A percentile compares a stretch with the other conserved stretches of the same genome.
These are phyloP conservation scores for Sthenelais limicola DNA, from an alignment of 2,888 invertebrate species.

Conservation along the genomic window DNA sequence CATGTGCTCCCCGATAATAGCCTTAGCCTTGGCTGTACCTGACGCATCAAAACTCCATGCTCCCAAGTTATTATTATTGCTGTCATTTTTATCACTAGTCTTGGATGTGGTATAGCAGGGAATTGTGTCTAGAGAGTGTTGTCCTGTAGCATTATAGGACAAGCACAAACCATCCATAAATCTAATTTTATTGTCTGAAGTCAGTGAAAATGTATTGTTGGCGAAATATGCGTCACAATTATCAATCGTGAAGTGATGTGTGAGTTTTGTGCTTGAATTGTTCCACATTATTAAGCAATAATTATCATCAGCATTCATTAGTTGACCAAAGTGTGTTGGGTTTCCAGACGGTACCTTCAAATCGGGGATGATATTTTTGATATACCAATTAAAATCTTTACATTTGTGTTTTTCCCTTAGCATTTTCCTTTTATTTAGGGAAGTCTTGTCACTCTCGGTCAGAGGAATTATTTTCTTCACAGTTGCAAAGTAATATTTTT, in stretches of 20 bases:
- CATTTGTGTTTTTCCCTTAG: conserved; percentile 38
- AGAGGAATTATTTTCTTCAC: background rate
- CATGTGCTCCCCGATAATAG: too few species aligned
- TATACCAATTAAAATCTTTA: conserved; percentile 48
- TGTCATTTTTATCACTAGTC: too few species aligned
- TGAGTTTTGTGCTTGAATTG: too few species aligned
- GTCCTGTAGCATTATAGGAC: background rate
- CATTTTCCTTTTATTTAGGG: conserved; percentile 9
- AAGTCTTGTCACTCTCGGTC: background rate
- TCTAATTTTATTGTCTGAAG: background rate
- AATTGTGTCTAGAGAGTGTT: too few species aligned
- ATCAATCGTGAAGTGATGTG: background rate
- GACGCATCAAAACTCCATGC: too few species aligned
- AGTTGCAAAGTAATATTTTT: conserved; percentile 94
- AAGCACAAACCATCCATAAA: background rate
- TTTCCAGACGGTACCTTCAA: conserved; percentile 27
- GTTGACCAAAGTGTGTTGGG: conserved; percentile 42
- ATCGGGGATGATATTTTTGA: conserved; percentile 44
- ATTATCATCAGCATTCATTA: conserved; percentile 27
- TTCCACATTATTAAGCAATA: too few species aligned
- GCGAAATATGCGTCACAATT: conserved; percentile 7
- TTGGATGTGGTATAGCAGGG: too few species aligned
- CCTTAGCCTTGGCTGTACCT: too few species aligned
- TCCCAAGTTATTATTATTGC: too few species aligned
- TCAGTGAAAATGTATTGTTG: background rate